Base-by-base conservation (phyloP, 2,888 invertebrate genomes). In the Brassicogethes aeneus region DNA sequence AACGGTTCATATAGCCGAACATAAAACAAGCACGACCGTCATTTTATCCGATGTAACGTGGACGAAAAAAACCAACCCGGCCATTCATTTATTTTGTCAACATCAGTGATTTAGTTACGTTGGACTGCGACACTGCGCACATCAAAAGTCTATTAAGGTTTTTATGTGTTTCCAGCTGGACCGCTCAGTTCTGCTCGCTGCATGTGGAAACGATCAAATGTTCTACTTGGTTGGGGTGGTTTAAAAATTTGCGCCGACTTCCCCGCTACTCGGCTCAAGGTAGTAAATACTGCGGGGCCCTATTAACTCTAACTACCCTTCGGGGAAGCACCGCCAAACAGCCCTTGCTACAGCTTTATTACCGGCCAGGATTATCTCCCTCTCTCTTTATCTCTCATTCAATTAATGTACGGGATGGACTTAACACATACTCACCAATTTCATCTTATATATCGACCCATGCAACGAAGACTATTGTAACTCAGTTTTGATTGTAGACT, bases 221-320 rank as follows among this genome's bases (percentile, higher is more conserved):
- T 48, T 39, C 40, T 51, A 48, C 41, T 16, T 39, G 34, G 23
- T 32, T 37, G 16, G 34, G 39, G 17, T 35, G 10, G 29, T 14
- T 12, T 32, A 10, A 10, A 15, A 35, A 36, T 34, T 38, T 48
- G 51, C 45, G 36, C 49, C 46, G 41, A 5, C 44, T 42, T 47
- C 40, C 37, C 36, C 47, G 47, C 55, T 55, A 56, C 55, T 54
- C 53, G 54, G 51, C 48, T 51, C 46, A 34, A 52, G 52, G 53
- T 53, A 57, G 56, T 58, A 58, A 57, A 58, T 58, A 54, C 55
- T 54, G 52, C 51, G 51, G 49, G 56, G 54, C 47, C 53, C 58
- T 58, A 54, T 54, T 53, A 54, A 53, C 51, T 52, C 52, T 53
- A 54, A 54, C 51, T 53, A 53, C 52, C 52, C n/a, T n/a, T n/a